Base-by-base conservation (phyloP, 2,113 vertebrate species). In the Onychostruthus taczanowskii region DNA sequence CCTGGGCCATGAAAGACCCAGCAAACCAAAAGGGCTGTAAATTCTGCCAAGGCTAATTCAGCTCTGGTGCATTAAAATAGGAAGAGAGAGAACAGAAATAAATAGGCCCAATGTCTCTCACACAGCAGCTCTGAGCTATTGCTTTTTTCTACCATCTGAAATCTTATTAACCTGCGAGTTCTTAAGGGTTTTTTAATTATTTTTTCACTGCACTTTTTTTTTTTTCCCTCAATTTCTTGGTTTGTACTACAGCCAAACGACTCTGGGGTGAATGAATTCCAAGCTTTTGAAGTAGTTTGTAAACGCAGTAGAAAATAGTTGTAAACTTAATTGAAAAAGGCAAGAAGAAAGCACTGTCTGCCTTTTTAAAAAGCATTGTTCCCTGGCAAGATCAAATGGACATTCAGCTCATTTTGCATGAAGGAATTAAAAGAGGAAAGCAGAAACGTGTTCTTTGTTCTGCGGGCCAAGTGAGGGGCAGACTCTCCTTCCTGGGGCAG, bases 281-380 rank as follows among this genome's bases (percentile, higher is more conserved):
- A 47, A 72, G 77, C 61, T 91, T 94, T 95, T 91, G 84, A 97
- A 95, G 84, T 24, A 58, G 56, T 92, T 90, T 1, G 3, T 78
- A 92, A 89, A 82, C 43, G 89, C 7, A 3, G 62, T 11, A 64
- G 70, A 89, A 93, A 95, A 91, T 46, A 69, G 81, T 46, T 79
- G 66, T 84, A 93, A 95, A 95, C 49, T 76, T 89, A 96, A 93
- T 79, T 91, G 91, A 41, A 95, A 93, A 95, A 91, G 46, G 33
- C 76, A 79, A 87, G 93, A 93, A 96, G 93, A 89, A 93, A 94
- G 69, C 77, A 73, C 26, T 1, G 2, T 26, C 44, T 87, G 66
- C 61, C 35, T 93, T 93, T 91, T 89, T 16, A 0, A 41, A 91
- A 84, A 56, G 33, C 52, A 76, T 68, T 74, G 52, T 68, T 96